Base-by-base conservation (phyloP, 1,140 invertebrate species). In the Halesus radiatus region DNA sequence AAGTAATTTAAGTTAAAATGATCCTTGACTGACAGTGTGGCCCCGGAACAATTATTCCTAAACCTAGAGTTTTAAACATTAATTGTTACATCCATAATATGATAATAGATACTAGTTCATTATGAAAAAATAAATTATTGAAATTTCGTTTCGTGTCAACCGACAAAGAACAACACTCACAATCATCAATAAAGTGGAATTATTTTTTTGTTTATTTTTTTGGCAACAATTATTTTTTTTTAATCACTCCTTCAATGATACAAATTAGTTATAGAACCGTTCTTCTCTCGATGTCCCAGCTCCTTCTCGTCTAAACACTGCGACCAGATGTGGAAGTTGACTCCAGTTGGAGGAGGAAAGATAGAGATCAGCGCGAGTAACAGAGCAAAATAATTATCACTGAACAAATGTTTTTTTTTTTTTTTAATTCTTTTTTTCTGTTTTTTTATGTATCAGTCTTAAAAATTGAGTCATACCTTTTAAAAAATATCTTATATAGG, bases 51-150 rank as follows among this genome's bases (percentile, higher is more conserved):
- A 80, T 56, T 82, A 77, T 80, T 75, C 78, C 81, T 82, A 82
- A 80, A 72, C 73, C 64, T 82, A 80, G 60, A 79, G 50, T 76
- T 80, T 80, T 80, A 32, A 52, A 52, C 54, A 80, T 80, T 79
- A 77, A 64, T 77, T 77, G 75, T 77, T 77, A 77, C 75, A 66
- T 77, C 16, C 68, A 74, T 32, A 74, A 32, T 77, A 52, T 70
- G 37, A 68, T 80, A 77, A 83, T 78, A 77, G 75, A 80, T 54
- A 79, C 78, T 80, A 82, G 64, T 73, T 82, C 79, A 82, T 66
- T 81, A 83, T 83, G 82, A 83, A 83, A 83, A 83, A 83, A 83
- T 83, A 83, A 83, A 83, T 81, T 83, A 83, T 83, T 79, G 80
- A 81, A 81, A 60, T 83, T 53, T 81, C 82, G 77, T 81, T 74